Evolutionary conservation across 2,113 vertebrate species (phyloP).

Genomic region (Eudorcas thomsonii): DNA sequence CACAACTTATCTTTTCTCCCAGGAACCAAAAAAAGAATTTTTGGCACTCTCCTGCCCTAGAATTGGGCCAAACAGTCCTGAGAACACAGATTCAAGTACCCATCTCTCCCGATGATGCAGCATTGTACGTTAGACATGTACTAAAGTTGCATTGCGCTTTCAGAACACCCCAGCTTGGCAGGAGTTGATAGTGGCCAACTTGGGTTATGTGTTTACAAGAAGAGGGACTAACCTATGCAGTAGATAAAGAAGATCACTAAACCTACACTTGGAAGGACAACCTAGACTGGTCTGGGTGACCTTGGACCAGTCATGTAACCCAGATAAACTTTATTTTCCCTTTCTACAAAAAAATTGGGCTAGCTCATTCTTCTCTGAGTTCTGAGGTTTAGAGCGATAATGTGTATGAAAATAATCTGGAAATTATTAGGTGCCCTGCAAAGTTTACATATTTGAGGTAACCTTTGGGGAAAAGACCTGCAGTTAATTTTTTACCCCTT

Average conservation of each 20-base stretch:
- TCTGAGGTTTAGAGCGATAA: neutral
- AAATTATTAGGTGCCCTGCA: neutral
- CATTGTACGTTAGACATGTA: neutral
- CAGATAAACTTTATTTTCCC: neutral
- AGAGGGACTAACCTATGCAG: neutral
- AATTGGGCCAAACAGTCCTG: neutral
- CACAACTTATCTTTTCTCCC: neutral
- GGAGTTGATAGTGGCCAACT: neutral
- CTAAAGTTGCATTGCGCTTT: neutral
- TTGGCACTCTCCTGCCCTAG: neutral
- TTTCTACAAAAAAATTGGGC: neutral
- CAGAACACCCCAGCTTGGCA: neutral
- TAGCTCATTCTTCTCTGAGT: neutral
- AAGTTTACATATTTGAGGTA: neutral
- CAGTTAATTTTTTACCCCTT: slow-evolving; percentile 62
- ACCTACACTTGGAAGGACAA: neutral
- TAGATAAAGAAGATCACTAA: neutral
- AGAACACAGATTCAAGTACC: neutral
- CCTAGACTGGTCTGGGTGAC: neutral
- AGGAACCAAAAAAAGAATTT: neutral
- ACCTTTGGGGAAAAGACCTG: slow-evolving; percentile 26
- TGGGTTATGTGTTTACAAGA: neutral
- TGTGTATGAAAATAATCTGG: neutral
- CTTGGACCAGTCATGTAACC: slow-evolving; percentile 53
- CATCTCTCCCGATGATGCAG: too few relatives aligned